Evolutionary conservation across 1,140 invertebrate genomes (phyloP), one percentile per base, ranked within the genome.

Genomic region (Sycophaga agraensis): DNA sequence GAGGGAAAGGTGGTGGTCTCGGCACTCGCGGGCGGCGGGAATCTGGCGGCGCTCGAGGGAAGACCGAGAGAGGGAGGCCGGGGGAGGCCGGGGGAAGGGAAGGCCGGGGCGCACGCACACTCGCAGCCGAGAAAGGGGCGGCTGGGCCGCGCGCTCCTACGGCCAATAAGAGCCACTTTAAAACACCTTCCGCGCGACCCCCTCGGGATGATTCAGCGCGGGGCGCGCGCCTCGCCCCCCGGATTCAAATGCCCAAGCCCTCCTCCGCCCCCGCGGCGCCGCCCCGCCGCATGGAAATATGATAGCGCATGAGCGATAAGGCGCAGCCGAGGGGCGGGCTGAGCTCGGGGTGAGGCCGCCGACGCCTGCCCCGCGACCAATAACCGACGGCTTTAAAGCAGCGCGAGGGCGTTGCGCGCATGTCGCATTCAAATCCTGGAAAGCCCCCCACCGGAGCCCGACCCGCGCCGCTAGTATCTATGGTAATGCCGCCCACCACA

Each of bases 151-250:
- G 65, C 63, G 67, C 65, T 72, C 70, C 75, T 71, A 78, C 77
- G 76, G 73, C 76, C 77, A 79, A 80, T 79, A 78, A 79, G 77
- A 78, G 72, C 69, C 75, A 78, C 74, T 78, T 80, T 77, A 79
- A 79, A 80, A 73, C 71, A 69, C 74, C 72, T 76, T 78, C 75
- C 24, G 45, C 53, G 59, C 22, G 16, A 17, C 24, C 43, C 24
- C 51, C 51, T 45, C 14, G 42, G 31, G n/a, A n/a, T n/a, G n/a
- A n/a, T n/a, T n/a, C n/a, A n/a, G n/a, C n/a, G n/a, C n/a, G n/a
- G n/a, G n/a, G n/a, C n/a, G n/a, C n/a, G 28, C 48, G 28, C 48
- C 31, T 50, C 19, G 16, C 43, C 31, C 22, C 39, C 14, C 37
- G 39, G n/a, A 53, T 43, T 51, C 28, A 43, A 51, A 51, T 42